Evolutionary conservation across 2,888 invertebrate species (phyloP).

Genomic region (Melikaiella ostensackeni): DNA sequence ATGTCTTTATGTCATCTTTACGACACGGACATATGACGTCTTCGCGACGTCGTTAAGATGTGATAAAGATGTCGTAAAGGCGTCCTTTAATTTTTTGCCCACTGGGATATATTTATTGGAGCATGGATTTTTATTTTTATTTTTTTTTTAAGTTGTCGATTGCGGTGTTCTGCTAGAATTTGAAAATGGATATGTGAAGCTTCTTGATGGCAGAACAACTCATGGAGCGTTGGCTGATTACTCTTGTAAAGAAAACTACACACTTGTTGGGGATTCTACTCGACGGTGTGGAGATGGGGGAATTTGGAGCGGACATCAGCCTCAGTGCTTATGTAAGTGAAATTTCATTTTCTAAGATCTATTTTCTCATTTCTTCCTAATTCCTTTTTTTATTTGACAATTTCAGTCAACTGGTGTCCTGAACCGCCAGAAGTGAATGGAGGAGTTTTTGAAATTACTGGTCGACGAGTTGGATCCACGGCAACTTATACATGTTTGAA

Average conservation of each 20-base stretch:
- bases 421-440: slow-evolving; percentile 89
- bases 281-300: slow-evolving; percentile 87
- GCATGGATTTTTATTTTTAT: no score
- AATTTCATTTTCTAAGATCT: no score
- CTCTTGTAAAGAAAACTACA: slow-evolving; percentile 90
- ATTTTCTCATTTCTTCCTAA: background rate
- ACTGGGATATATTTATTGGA: no score
- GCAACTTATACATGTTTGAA: slow-evolving; percentile 89
- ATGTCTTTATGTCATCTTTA: no score
- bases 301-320: slow-evolving; percentile 87
- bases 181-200: slow-evolving; percentile 85
- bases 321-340: slow-evolving; percentile 85
- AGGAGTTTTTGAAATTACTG: slow-evolving; percentile 84
- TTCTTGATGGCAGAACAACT: slow-evolving; percentile 86
- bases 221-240: slow-evolving; percentile 88
- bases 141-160: slow-evolving; percentile 84
- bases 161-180: slow-evolving; percentile 85
- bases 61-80: no score
- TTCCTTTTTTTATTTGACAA: slow-evolving; percentile 10
- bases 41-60: no score
- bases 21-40: no score
- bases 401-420: slow-evolving; percentile 88
- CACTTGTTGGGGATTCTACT: slow-evolving; percentile 86
- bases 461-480: slow-evolving; percentile 88
- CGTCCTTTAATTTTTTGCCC: background rate